Evolutionary conservation across 2,888 invertebrate genomes (phyloP).

Genomic region (Eupithecia dodoneata): DNA sequence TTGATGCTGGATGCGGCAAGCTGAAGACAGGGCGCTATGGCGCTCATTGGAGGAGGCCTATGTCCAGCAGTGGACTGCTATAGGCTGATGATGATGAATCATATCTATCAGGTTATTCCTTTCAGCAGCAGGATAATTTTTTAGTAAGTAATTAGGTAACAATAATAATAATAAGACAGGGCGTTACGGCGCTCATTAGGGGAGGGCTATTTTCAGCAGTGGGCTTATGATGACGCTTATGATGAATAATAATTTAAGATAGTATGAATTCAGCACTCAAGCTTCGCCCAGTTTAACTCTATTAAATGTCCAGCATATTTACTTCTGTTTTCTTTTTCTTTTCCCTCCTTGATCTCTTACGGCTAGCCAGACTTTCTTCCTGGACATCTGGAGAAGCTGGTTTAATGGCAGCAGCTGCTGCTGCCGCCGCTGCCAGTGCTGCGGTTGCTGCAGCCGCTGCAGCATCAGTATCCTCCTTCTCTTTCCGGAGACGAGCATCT

Average conservation of each 20-base stretch:
- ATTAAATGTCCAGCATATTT: neutral
- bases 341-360: constrained; percentile 62
- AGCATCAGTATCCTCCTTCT: constrained; percentile 59
- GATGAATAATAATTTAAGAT: too few species aligned
- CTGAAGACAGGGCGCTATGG: too few species aligned
- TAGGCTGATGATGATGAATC: too few species aligned
- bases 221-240: too few species aligned
- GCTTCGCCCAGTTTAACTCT: neutral
- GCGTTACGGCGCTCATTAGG: too few species aligned
- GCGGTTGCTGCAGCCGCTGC: constrained; percentile 42
- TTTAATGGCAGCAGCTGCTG: constrained; percentile 30
- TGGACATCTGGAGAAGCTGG: constrained; percentile 48
- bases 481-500: constrained; percentile 81
- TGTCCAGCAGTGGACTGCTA: too few species aligned
- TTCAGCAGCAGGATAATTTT: neutral
- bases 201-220: too few species aligned
- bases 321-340: constrained; percentile 67
- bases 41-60: too few species aligned
- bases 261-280: neutral
- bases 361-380: constrained; percentile 61
- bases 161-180: too few species aligned
- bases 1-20: too few species aligned
- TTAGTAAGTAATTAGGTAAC: neutral
- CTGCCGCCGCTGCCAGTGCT: constrained; percentile 40
- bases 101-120: too few species aligned